A percentile compares a stretch with the other conserved stretches of the same genome.
Evolutionary conservation across 2,888 invertebrate species (phyloP).

Genomic region (Enchytraeus crypticus): DNA sequence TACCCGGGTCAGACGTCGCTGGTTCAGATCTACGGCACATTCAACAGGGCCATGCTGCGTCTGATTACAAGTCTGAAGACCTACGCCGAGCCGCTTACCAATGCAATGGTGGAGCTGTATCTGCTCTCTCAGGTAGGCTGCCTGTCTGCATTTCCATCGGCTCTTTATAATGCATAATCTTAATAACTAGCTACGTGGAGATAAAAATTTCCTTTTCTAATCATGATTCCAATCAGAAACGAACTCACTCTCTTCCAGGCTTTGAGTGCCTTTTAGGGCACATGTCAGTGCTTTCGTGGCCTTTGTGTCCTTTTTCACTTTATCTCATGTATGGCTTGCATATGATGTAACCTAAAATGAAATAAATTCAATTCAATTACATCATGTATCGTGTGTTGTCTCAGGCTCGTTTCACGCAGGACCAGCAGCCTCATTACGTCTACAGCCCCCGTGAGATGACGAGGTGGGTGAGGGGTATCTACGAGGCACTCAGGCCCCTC

Average conservation of each 20-base stretch:
- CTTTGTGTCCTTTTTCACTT: no score
- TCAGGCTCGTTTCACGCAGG: slow-evolving; percentile 88
- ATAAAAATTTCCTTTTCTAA: no score
- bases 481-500: slow-evolving; percentile 90
- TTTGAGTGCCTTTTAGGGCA: no score
- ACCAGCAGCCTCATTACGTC: slow-evolving; percentile 99
- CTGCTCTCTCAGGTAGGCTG: slow-evolving; percentile 68
- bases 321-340: no score
- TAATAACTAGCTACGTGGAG: no score
- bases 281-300: no score
- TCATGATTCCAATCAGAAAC: no score
- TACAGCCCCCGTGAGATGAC: slow-evolving; percentile 98
- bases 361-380: no score
- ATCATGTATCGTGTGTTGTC: not conserved
- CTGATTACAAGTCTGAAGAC: slow-evolving; percentile 82
- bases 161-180: not conserved
- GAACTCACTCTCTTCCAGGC: no score
- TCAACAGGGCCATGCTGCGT: slow-evolving; percentile 93
- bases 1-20: slow-evolving; percentile 96
- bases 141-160: not conserved
- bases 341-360: no score
- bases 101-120: slow-evolving; percentile 98
- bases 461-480: slow-evolving; percentile 96
- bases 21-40: slow-evolving; percentile 94
- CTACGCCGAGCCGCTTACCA: slow-evolving; percentile 90